These are phyloP conservation scores for Pogonomyrmex californicus DNA, from an alignment of 1,140 invertebrate species.

Conservation along the genomic window DNA sequence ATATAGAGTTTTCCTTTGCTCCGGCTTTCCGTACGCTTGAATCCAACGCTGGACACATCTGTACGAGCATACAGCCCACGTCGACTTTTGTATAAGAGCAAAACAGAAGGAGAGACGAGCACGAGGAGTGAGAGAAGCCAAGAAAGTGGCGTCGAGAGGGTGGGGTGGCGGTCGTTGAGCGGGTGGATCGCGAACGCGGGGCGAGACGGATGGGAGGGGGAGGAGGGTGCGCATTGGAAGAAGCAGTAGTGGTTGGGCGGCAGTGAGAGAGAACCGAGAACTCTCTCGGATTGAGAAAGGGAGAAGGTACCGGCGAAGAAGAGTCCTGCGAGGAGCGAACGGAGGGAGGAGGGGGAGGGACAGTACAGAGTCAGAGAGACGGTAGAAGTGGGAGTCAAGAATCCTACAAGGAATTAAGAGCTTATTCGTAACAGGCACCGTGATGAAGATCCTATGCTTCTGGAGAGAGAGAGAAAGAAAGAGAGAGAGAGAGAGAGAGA, in stretches of 20 bases:
- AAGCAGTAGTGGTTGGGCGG: slow-evolving; percentile 49
- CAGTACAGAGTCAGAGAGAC: slow-evolving; percentile 65
- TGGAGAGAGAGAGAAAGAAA: slow-evolving; percentile 51
- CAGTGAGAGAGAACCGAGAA: slow-evolving; percentile 62
- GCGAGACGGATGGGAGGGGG: not conserved
- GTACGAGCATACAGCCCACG: slow-evolving; percentile 71
- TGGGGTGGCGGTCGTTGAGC: slow-evolving; percentile 69
- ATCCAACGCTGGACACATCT: slow-evolving; percentile 70
- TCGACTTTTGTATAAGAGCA: slow-evolving; percentile 76
- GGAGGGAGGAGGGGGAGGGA: not conserved
- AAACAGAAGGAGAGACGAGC: slow-evolving; percentile 70
- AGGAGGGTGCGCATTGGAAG: slow-evolving; percentile 51
- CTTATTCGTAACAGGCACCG: slow-evolving; percentile 84
- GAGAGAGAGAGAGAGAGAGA: no score
- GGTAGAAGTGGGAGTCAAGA: slow-evolving; percentile 81
- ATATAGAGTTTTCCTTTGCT: slow-evolving; percentile 36
- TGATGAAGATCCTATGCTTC: slow-evolving; percentile 84
- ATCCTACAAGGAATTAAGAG: slow-evolving; percentile 85
- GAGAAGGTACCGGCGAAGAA: slow-evolving; percentile 40
- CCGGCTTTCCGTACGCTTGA: slow-evolving; percentile 52
- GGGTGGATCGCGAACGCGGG: slow-evolving; percentile 52
- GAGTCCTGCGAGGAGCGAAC: not conserved
- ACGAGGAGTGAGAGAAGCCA: slow-evolving; percentile 67
- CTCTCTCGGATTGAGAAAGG: slow-evolving; percentile 64
- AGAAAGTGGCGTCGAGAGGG: slow-evolving; percentile 71